These are phyloP conservation scores for Achlya flavicornis DNA, from an alignment of 2,888 invertebrate genomes.

Conservation along the genomic window DNA sequence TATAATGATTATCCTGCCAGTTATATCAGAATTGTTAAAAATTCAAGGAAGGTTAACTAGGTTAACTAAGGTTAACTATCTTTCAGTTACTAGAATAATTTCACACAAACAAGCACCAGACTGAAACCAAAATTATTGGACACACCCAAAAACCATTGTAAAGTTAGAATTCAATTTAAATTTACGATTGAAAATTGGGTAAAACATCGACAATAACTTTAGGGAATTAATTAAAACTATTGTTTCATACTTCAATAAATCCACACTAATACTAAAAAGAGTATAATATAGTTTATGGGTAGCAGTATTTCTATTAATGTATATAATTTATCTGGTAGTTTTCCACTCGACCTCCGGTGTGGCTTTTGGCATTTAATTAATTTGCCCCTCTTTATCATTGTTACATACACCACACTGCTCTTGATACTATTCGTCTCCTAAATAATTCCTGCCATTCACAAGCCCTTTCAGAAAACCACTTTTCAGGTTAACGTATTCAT, in stretches of 20 bases:
- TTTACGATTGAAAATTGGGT: constrained; percentile 24
- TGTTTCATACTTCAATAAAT: constrained; percentile 17
- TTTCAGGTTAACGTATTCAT: constrained; percentile 12
- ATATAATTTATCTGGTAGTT: constrained; percentile 47
- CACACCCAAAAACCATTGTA: not conserved
- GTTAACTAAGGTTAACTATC: not conserved
- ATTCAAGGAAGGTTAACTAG: not conserved
- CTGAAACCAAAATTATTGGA: not conserved
- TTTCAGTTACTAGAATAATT: not conserved
- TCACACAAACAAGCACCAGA: not conserved
- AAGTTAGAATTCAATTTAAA: constrained; percentile 17
- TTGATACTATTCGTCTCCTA: not conserved
- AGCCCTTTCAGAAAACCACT: not conserved
- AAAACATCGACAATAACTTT: constrained; percentile 28
- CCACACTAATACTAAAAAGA: not conserved
- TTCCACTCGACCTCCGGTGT: constrained; percentile 40
- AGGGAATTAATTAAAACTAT: constrained; percentile 49
- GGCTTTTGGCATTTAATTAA: constrained; percentile 43
- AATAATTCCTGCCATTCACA: constrained; percentile 5
- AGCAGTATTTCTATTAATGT: constrained; percentile 38
- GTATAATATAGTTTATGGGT: constrained; percentile 15
- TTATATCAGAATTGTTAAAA: not conserved
- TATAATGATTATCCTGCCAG: not conserved
- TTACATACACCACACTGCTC: constrained; percentile 29
- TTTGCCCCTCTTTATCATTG: constrained; percentile 34